A percentile compares a stretch with the other conserved stretches of the same genome.
Conservation (phyloP, 2,888 invertebrate genomes). For the Lithophane ornitopus region DNA sequence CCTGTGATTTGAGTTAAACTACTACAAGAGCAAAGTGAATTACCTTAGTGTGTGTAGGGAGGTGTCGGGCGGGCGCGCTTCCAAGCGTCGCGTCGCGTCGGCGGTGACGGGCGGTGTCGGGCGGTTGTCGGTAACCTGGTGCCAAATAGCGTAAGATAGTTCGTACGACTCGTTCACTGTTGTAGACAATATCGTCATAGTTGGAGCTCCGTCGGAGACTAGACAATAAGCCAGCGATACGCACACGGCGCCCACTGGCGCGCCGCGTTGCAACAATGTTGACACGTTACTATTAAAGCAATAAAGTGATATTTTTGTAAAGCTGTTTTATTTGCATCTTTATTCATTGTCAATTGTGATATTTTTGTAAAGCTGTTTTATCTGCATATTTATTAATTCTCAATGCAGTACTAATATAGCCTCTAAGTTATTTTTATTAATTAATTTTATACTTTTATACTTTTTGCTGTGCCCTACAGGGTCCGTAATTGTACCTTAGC, state of each 20-base stretch:
- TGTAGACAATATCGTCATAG: slow-evolving; percentile 46
- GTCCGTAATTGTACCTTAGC: no score
- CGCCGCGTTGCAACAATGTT: slow-evolving; percentile 58
- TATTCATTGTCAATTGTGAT: slow-evolving; percentile 65
- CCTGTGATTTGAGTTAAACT: slow-evolving; percentile 74
- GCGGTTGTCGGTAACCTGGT: slow-evolving; percentile 64
- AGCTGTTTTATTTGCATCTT: slow-evolving; percentile 53
- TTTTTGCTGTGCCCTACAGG: no score
- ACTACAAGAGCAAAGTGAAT: slow-evolving; percentile 47
- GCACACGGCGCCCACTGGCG: slow-evolving; percentile 56
- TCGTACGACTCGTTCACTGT: slow-evolving; percentile 41
- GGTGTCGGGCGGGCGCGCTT: slow-evolving; percentile 7
- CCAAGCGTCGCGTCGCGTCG: no score
- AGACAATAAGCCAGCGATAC: slow-evolving; percentile 74
- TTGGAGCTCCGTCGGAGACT: slow-evolving; percentile 46
- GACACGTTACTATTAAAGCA: slow-evolving; percentile 73
- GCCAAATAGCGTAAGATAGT: slow-evolving; percentile 75
- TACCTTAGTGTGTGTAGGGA: slow-evolving; percentile 30
- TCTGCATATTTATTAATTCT: slow-evolving; percentile 9
- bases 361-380: slow-evolving; percentile 75
- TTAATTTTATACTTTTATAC: no score
- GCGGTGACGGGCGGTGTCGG: neutral
- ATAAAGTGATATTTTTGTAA: slow-evolving; percentile 84
- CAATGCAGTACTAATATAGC: neutral
- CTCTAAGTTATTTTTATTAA: no score